Percentiles rank a stretch among this genome's conserved stretches.
Evolutionary conservation across 2,888 invertebrate genomes (phyloP).

Genomic region (Drosophila macrospina): DNA sequence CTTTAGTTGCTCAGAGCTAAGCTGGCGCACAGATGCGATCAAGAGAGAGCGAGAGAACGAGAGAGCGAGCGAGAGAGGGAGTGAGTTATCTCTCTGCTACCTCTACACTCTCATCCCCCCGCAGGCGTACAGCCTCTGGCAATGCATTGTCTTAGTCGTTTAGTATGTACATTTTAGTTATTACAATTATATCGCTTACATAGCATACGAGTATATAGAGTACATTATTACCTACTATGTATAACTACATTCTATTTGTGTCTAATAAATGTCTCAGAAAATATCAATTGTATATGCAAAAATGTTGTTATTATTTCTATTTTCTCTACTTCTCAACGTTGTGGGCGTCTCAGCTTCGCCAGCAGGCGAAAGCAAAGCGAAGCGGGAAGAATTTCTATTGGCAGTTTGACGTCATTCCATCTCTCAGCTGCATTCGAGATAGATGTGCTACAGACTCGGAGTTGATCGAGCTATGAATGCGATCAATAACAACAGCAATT

Average conservation of each 20-base stretch:
- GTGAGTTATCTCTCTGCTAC: neutral
- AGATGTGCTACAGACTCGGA: conserved; percentile 8
- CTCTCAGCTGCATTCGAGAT: conserved; percentile 25
- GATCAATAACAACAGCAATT: conserved; percentile 7
- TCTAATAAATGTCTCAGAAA: conserved; percentile 82
- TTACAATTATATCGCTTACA: conserved; percentile 72
- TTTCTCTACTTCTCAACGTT: neutral
- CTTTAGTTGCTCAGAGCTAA: conserved; percentile 57
- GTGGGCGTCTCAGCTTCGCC: conserved; percentile 54
- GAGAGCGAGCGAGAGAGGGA: neutral
- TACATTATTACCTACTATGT: conserved; percentile 54
- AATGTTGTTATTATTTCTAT: conserved; percentile 21
- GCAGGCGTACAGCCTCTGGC: conserved; percentile 33
- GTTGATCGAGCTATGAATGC: conserved; percentile 29
- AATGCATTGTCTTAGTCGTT: conserved; percentile 78
- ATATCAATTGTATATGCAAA: conserved; percentile 76
- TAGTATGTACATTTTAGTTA: conserved; percentile 80
- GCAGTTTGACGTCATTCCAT: conserved; percentile 17
- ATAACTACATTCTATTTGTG: conserved; percentile 79
- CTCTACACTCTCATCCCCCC: neutral
- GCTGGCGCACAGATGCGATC: neutral
- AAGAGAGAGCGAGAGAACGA: conserved; percentile 2
- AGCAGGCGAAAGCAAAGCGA: conserved; percentile 46
- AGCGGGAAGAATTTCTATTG: conserved; percentile 36
- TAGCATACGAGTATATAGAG: conserved; percentile 67